A percentile compares a stretch with the other conserved stretches of the same genome.
Evolutionary conservation across 2,888 invertebrate species (phyloP).

Genomic region (Leucozona laternaria): DNA sequence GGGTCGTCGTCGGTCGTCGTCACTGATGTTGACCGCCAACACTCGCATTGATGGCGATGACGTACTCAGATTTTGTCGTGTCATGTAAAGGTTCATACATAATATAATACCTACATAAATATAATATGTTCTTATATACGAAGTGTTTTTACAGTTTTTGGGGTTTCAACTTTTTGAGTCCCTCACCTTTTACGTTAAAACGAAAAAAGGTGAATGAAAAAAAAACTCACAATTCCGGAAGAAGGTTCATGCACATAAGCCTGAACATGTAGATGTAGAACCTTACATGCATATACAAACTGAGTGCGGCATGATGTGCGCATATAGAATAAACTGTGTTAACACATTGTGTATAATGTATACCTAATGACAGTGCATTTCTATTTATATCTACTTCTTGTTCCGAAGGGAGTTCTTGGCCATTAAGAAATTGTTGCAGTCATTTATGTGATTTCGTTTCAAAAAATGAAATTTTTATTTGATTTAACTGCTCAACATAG

Average conservation of each 20-base stretch:
- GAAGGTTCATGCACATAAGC: not conserved
- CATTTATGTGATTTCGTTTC: not conserved
- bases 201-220: not conserved
- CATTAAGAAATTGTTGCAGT: not conserved
- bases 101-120: no score
- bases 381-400: not conserved
- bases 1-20: slow-evolving; percentile 34
- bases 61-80: slow-evolving; percentile 60
- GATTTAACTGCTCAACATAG: no score
- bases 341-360: slow-evolving; percentile 24
- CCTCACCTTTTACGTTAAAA: not conserved
- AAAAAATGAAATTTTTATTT: no score
- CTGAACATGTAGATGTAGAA: no score
- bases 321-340: slow-evolving; percentile 8
- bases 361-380: slow-evolving; percentile 23
- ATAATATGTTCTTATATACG: no score
- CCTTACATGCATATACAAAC: not conserved
- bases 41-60: slow-evolving; percentile 50
- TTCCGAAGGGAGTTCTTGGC: not conserved
- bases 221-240: slow-evolving; percentile 1
- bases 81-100: slow-evolving; percentile 51
- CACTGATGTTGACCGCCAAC: slow-evolving; percentile 57
- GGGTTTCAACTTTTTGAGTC: not conserved
- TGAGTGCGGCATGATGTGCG: not conserved
- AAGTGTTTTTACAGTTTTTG: not conserved